Percentiles rank a stretch among this genome's conserved stretches.
Conservation (phyloP, 2,888 invertebrate genomes). For the Cyaniris semiargus region DNA sequence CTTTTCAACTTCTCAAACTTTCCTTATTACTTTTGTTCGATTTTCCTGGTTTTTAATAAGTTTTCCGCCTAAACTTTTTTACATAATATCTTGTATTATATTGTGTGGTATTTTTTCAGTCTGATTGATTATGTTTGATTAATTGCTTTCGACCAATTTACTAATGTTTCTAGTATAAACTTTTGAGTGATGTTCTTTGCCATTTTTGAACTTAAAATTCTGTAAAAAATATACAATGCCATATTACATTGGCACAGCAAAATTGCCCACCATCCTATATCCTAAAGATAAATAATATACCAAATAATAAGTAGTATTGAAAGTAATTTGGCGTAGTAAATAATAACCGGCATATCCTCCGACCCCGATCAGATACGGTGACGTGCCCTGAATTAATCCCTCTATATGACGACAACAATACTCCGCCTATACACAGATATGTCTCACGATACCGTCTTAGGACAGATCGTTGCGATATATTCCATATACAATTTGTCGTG, state of each 20-base stretch:
- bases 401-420: slow-evolving; percentile 65
- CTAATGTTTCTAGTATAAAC: no score
- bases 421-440: slow-evolving; percentile 37
- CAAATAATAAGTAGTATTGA: slow-evolving; percentile 19
- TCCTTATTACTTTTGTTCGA: no score
- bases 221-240: background rate
- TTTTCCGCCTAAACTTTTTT: no score
- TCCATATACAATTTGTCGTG: slow-evolving; percentile 18
- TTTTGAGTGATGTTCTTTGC: background rate
- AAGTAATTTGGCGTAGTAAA: slow-evolving; percentile 42
- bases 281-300: background rate
- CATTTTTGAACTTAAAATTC: background rate
- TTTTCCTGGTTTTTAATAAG: no score
- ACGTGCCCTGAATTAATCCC: slow-evolving; percentile 76
- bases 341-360: slow-evolving; percentile 55
- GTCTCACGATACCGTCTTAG: slow-evolving; percentile 26
- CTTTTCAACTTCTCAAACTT: no score
- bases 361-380: slow-evolving; percentile 71
- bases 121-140: no score
- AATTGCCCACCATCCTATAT: background rate
- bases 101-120: no score
- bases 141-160: no score
- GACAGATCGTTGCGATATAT: slow-evolving; percentile 19
- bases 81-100: no score
- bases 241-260: background rate